Percentiles rank a stretch among this genome's conserved stretches.
Evolutionary conservation across 2,113 vertebrate genomes (phyloP).

Genomic region (Entelurus aequoreus): DNA sequence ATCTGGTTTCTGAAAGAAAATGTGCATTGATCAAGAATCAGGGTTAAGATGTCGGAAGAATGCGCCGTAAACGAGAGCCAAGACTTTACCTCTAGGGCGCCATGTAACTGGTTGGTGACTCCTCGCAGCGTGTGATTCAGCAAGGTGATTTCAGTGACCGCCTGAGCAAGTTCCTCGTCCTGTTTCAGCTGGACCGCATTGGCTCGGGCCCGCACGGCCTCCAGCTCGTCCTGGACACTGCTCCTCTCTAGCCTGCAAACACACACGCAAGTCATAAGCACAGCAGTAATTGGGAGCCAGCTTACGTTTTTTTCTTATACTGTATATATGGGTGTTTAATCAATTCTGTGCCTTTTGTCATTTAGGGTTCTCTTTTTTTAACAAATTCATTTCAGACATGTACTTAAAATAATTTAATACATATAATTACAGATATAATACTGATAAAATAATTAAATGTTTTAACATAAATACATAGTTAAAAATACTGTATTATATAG

Average conservation of each 20-base stretch:
- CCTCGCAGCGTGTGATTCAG: slow-evolving; percentile 62
- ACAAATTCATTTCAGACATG: no score
- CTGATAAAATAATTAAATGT: no score
- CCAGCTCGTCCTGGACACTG: slow-evolving; percentile 56
- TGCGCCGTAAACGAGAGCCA: no score
- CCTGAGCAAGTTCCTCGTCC: slow-evolving; percentile 56
- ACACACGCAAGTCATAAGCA: neutral
- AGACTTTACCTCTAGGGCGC: slow-evolving; percentile 49
- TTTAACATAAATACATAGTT: no score
- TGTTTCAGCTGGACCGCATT: slow-evolving; percentile 47
- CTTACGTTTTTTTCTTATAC: neutral
- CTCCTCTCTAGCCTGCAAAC: slow-evolving; percentile 52
- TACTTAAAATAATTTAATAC: no score
- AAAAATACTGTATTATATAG: no score
- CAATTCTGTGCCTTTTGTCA: no score
- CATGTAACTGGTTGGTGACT: slow-evolving; percentile 47
- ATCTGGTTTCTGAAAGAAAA: slow-evolving; percentile 36
- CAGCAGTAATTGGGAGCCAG: neutral
- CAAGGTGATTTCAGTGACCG: slow-evolving; percentile 54
- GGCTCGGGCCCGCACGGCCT: slow-evolving; percentile 36
- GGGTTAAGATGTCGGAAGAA: no score
- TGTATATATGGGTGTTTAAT: neutral
- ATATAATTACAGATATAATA: no score
- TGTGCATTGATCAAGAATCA: neutral
- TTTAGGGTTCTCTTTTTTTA: no score